Conservation (phyloP, 2,888 invertebrate species). For the Pseudeuparius sepicola region DNA sequence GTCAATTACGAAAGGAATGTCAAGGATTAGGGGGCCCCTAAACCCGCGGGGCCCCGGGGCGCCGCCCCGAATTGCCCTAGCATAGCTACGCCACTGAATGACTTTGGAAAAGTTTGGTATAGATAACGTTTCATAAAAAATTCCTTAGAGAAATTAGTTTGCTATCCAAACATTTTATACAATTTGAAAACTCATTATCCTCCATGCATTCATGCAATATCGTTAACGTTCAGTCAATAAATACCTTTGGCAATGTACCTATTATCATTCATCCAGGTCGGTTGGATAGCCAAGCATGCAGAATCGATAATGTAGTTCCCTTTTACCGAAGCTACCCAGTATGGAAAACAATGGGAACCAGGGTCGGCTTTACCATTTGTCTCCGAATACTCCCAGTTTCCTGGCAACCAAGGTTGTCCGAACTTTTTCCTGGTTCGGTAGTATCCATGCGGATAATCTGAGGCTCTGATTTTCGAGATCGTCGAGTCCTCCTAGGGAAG, state of each 20-base stretch:
- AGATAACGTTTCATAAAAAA: too few species aligned
- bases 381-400: constrained; percentile 47
- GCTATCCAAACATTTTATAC: too few species aligned
- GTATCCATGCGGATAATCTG: constrained; percentile 39
- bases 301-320: constrained; percentile 46
- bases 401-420: constrained; percentile 47
- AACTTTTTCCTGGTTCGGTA: constrained; percentile 46
- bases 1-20: too few species aligned
- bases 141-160: constrained; percentile 22
- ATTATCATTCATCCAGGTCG: constrained; percentile 75
- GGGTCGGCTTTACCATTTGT: constrained; percentile 28
- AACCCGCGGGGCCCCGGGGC: too few species aligned
- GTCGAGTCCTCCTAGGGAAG: not conserved
- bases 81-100: too few species aligned
- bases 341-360: constrained; percentile 55
- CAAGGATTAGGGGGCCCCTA: too few species aligned
- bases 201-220: constrained; percentile 31
- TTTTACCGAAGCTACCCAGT: constrained; percentile 59
- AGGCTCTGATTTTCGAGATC: constrained; percentile 31
- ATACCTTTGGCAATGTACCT: constrained; percentile 37
- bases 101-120: too few species aligned
- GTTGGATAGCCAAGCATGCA: constrained; percentile 69
- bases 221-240: constrained; percentile 19
- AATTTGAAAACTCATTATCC: too few species aligned
- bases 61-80: too few species aligned